Evolutionary conservation across 2,113 vertebrate species (phyloP), one percentile per base, ranked within the genome.

Genomic region (Phylloscopus trochiloides): DNA sequence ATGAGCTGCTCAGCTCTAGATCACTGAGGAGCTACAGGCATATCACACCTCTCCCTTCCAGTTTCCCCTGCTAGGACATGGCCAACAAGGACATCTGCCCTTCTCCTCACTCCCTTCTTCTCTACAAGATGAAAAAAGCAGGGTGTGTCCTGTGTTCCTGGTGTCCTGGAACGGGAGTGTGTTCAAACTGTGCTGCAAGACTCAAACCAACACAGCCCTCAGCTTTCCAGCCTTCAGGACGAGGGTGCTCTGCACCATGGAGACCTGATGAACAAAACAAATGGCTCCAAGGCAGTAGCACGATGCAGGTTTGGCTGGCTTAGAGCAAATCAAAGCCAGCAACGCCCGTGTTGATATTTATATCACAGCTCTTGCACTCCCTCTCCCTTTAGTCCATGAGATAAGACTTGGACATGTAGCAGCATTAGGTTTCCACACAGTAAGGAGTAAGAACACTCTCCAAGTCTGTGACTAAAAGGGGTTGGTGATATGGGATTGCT

Each of bases 291-390:
- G 4, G 3, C 73, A 81, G 80, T 31, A 83, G 74, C 55, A 77
- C 42, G 16, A 62, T 17, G 54, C 47, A 86, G 81, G 31, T 74
- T 91, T 90, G 72, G 54, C 86, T 92, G 84, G 70, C 88, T 94
- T 72, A 12, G 43, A 65, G 68, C 55, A 91, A 88, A 94, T 8
- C 75, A 54, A 94, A 94, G 91, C 72, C 93, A 97, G 83, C 43
- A 91, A 72, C 7, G 34, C 50, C 84, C 17, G 10, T 88, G 66
- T 57, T 89, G 95, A 65, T 95, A 82, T 77, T 90, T 83, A 51
- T 94, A 96, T 68, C 15, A 4, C 68, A 80, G 61, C 61, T 89
- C 92, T 75, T 28, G 67, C 32, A 62, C 77, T 88, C 13, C 3
- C 61, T 66, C 79, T 89, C 73, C 75, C 86, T 47, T 81, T 70